Evolutionary conservation across 2,888 invertebrate genomes (phyloP), one percentile per base, ranked within the genome.

Genomic region (Microchrysa polita): DNA sequence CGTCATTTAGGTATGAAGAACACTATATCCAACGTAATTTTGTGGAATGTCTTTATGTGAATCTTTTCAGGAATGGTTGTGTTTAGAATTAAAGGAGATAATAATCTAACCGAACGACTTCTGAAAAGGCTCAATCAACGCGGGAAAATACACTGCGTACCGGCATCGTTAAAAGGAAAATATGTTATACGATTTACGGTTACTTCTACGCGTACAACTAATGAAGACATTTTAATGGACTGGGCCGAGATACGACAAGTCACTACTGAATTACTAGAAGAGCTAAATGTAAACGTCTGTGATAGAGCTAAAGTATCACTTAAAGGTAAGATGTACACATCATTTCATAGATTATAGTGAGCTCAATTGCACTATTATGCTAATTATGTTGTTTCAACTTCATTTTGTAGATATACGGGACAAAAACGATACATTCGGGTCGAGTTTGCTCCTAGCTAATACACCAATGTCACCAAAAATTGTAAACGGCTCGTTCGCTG

Each of bases 401-500:
- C 2, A 34, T 34, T 34, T 48, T 65, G 65, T 73, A 92, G 95
- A 95, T 83, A 94, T 94, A 1, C 91, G 92, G 77, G 92, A 92
- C 80, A 88, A 91, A 78, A 95, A 93, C 81, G 93, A 93, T 71
- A 92, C 94, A 48, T 98, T 97, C 80, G 97, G 97, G 48, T 95
- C 97, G 60, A 97, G 97, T 81, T 88, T 98, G 1, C 88, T 98
- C 23, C 87, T 98, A 65, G 94, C 97, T 67, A 98, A 98, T 84
- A 95, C 95, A 1, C 97, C 97, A 0, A 94, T 95, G 92, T 96
- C 96, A 5, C 98, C 98, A 0, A 98, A 97, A 86, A 93, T 98
- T 67, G 95, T 97, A 2, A 96, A 97, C 79, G 96, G 95, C 2
- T 96, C 95, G 63, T 96, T 95, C 83, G 96, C 93, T 0, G 96